phyloP scores from a whole-genome alignment of 2,797 vertebrate genomes.

The Tokudaia muenninki region DNA sequence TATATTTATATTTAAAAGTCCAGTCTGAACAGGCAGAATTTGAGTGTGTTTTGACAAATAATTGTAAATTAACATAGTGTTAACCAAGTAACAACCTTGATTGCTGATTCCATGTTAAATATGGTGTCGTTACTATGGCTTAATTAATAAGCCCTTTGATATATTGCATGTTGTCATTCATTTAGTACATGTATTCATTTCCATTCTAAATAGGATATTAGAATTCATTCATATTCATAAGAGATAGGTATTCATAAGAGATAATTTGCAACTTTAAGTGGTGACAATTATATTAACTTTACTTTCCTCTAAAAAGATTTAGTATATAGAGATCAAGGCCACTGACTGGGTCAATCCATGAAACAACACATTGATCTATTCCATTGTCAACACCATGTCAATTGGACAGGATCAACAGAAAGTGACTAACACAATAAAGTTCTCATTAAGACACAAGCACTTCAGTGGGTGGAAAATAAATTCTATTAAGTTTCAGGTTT shows the following conservation, averaged over 20 bases:
- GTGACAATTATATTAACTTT: background rate
- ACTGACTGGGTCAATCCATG: background rate
- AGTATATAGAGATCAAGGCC: background rate
- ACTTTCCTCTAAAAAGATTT: background rate
- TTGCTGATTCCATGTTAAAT: background rate
- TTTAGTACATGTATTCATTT: background rate
- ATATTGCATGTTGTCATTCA: background rate
- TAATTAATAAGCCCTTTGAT: background rate
- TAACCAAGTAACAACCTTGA: background rate
- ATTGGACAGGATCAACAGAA: background rate
- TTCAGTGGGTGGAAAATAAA: background rate
- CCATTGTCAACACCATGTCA: background rate
- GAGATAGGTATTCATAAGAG: background rate
- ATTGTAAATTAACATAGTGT: background rate
- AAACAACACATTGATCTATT: background rate
- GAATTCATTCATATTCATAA: background rate
- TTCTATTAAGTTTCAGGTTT: background rate
- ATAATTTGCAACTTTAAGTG: background rate
- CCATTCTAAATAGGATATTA: background rate
- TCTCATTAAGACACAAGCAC: background rate
- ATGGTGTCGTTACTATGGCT: background rate
- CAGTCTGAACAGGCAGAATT: background rate
- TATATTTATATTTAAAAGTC: constrained; percentile 22
- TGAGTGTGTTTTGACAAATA: background rate
- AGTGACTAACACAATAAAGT: background rate